These are phyloP conservation scores for Acipenser oxyrinchus DNA, from an alignment of 2,797 vertebrate genomes.

Conservation along the genomic window DNA sequence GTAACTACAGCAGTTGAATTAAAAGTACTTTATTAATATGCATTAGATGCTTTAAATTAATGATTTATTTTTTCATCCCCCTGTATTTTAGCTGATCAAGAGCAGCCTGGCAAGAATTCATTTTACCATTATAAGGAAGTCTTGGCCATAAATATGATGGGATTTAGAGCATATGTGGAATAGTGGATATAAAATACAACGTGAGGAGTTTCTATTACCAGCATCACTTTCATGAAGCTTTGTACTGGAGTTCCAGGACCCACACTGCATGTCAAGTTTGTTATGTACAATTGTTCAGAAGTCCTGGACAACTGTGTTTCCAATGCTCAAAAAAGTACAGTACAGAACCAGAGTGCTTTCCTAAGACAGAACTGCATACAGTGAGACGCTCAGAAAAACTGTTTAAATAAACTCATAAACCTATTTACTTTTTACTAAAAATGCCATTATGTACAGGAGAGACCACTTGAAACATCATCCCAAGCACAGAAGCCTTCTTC, in stretches of 20 bases:
- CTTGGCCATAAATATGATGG: constrained; percentile 37
- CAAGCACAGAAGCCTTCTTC: no score
- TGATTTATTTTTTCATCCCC: constrained; percentile 51
- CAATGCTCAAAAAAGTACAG: background rate
- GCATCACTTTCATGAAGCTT: constrained; percentile 31
- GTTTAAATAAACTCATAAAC: no score
- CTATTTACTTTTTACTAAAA: no score
- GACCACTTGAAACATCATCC: no score
- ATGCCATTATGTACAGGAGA: no score
- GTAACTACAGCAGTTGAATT: constrained; percentile 38
- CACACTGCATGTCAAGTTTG: no score
- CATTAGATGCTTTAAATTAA: constrained; percentile 51
- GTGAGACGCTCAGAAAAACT: no score
- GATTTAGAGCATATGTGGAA: constrained; percentile 26
- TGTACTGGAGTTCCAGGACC: no score
- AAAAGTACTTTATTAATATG: constrained; percentile 52
- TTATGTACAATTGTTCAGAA: no score
- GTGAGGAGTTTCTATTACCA: constrained; percentile 44
- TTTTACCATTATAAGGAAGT: constrained; percentile 58
- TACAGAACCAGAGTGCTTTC: no score
- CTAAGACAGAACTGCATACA: no score
- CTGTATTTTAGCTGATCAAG: constrained; percentile 38
- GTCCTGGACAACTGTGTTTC: no score
- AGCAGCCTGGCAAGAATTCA: constrained; percentile 51
- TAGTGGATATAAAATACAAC: constrained; percentile 41